Evolutionary conservation across 2,113 vertebrate species (phyloP), one percentile per base, ranked within the genome.

Genomic region (Myrmecophaga tridactyla): DNA sequence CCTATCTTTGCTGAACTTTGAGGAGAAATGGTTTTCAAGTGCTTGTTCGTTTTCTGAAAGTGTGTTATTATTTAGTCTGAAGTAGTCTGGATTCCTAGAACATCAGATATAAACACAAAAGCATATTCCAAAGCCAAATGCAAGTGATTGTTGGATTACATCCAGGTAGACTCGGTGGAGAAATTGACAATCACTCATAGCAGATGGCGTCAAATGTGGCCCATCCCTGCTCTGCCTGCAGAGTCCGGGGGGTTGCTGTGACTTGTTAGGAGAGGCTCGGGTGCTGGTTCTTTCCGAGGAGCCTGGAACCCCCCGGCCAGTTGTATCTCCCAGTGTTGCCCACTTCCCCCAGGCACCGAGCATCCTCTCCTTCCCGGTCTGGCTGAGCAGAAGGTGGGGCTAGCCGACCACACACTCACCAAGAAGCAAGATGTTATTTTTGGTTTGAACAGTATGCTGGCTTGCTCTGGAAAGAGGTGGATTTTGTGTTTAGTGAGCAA

Each of bases 101-200:
- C 34, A 51, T 92, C 83, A 86, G 23, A 51, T 80, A 60, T 83
- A 96, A 96, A 95, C 31, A 92, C 65, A 90, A 87, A 95, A 95
- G 60, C 53, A 85, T 78, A 69, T 56, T 63, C 78, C 31, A 95
- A 70, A 86, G 86, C 96, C 83, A 95, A 84, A 63, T 83, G 34
- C 27, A 12, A 77, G 82, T 75, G 58, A 51, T 20, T 67, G 90
- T 77, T 86, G 89, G 86, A 58, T 92, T 62, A 6, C 25, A 21
- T 89, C 78, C 86, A 95, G 72, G 67, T 72, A 48, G 63, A 48
- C 82, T 76, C 60, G 23, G 39, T 81, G 60, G 53, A 82, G 86
- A 94, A 67, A 15, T 36, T 67, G 86, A 92, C 51, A 46, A 51
- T 69, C 17, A 46, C 0, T 6, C 41, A 10, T 1, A 7, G 1